Base-by-base conservation (phyloP, 2,797 vertebrate species). In the Rhabdophis nuchalis region DNA sequence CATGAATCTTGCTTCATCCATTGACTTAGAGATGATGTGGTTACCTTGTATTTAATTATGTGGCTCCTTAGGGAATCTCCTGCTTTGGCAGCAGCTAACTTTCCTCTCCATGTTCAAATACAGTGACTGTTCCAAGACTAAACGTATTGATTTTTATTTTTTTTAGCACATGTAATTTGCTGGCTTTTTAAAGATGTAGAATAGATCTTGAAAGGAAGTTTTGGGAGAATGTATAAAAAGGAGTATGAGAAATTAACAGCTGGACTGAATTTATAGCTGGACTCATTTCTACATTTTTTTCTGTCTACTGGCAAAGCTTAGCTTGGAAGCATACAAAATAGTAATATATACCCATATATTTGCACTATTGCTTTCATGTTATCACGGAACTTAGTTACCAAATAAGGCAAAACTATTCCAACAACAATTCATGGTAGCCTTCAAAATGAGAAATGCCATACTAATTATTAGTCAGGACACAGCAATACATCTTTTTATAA, bases 61-160 rank as follows among this genome's bases (percentile, higher is more conserved):
- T 87, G 54, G 4, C 20, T 89, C 89, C 90, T 88, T 32, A 29
- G 91, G 88, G 90, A 91, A 64, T 52, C 60, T 93, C 82, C 92
- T 91, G 92, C 88, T 50, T 50, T n/a, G 58, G 93, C 87, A 82
- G 29, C 85, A 92, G 91, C 58, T 87, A 89, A 57, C 91, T 57
- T 89, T 91, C 57, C 64, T 86, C 5, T 46, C 58, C 92, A 36
- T 72, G 32, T 52, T 85, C 86, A 92, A 93, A 94, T 91, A 32
- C 41, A 90, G 27, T 94, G 29, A 27, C 57, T 93, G 13, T 36
- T 93, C 88, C 85, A 36, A 72, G 57, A 92, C 87, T 91, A 29
- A 90, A 86, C 89, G 29, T 60, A 92, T 87, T 89, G 85, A 91
- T 92, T 50, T 82, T 87, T 53, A 4, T 57, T 91, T 89, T 91